Conservation (phyloP, 2,888 invertebrate species). For the Diadromus collaris region DNA sequence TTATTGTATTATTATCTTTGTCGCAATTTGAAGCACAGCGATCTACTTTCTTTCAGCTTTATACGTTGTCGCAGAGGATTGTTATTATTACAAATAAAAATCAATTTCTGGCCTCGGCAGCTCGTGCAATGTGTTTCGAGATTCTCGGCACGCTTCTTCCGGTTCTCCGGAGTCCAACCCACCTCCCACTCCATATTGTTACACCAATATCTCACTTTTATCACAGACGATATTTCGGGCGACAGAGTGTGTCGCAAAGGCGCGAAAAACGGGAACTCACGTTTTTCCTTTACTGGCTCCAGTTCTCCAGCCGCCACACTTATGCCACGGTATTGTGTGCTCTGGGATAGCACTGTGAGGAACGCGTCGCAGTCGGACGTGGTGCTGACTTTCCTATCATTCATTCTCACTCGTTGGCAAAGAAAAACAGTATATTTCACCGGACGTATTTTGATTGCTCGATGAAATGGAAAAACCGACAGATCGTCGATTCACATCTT, state of each 20-base stretch:
- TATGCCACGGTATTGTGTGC: background rate
- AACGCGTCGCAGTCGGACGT: no score
- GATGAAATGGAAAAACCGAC: background rate
- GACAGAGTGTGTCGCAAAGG: constrained; percentile 9
- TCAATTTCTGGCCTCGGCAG: constrained; percentile 11
- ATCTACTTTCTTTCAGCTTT: background rate
- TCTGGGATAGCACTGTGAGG: constrained; percentile 4
- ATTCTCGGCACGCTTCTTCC: constrained; percentile 14
- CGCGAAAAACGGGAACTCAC: constrained; percentile 9
- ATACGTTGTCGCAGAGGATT: background rate
- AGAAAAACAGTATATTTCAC: background rate
- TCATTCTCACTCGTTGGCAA: background rate
- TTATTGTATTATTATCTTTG: background rate
- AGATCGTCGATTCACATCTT: background rate
- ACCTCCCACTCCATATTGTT: no score
- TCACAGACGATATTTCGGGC: constrained; percentile 1
- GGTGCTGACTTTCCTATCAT: background rate
- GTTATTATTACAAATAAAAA: constrained; percentile 19
- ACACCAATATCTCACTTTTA: constrained; percentile 13
- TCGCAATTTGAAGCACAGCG: background rate
- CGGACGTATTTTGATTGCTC: background rate
- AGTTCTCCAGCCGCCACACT: constrained; percentile 8
- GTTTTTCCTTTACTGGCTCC: constrained; percentile 4
- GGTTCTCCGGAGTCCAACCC: background rate
- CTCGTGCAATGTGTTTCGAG: background rate